Conservation (phyloP, 2,797 vertebrate species). For the Decapterus maruadsi region DNA sequence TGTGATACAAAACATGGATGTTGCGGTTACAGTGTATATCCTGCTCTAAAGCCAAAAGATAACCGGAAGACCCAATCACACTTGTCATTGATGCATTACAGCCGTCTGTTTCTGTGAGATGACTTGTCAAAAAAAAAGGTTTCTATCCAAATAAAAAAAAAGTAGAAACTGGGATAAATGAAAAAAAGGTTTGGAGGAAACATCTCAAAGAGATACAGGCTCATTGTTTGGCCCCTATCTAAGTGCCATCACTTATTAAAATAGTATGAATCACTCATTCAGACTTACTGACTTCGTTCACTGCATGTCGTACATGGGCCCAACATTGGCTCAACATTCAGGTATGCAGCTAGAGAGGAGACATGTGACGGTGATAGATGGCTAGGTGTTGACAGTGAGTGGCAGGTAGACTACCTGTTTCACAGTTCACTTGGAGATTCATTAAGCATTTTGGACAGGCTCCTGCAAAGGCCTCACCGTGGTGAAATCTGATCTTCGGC, state of each 20-base stretch:
- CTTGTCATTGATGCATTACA: background rate
- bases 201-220: conserved; percentile 45
- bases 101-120: background rate
- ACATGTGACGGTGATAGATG: conserved; percentile 73
- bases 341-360: conserved; percentile 70
- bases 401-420: conserved; percentile 79
- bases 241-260: conserved; percentile 41
- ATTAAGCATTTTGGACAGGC: conserved; percentile 81
- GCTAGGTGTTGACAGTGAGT: conserved; percentile 76
- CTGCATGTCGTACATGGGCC: conserved; percentile 39
- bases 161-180: background rate
- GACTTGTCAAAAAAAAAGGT: background rate
- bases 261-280: conserved; percentile 53
- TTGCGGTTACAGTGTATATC: background rate
- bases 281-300: conserved; percentile 34
- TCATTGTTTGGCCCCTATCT: conserved; percentile 54
- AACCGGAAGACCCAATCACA: background rate
- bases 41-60: background rate
- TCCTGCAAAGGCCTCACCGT: conserved; percentile 50
- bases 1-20: background rate
- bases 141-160: background rate
- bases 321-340: conserved; percentile 61
- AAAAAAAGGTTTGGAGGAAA: background rate
- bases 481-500: conserved; percentile 71
- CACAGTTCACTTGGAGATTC: conserved; percentile 81